Base-by-base conservation (phyloP, 2,797 vertebrate species). In the Neosilurus mollespiculum region DNA sequence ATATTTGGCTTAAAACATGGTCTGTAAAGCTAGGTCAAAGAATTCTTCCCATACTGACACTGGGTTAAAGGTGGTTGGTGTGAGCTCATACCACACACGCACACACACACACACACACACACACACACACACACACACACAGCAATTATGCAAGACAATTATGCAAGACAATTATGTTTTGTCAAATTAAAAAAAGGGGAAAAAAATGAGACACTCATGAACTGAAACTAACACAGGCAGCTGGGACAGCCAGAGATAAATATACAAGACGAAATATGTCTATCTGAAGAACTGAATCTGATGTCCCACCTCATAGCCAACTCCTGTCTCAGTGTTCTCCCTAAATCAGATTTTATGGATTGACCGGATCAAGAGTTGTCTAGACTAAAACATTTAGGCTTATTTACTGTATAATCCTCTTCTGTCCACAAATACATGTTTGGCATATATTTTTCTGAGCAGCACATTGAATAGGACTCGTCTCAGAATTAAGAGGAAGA, bases 1-100 rank as follows among this genome's bases (percentile, higher is more conserved):
- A 79, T 83, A 79, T 78, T 84, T 87, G 83, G 83, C 84, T 86
- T 67, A 53, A 77, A 83, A 78, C 56, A 83, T 79, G 79, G 67
- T 83, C 86, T 85, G 30, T 82, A 81, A 83, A 89, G 85, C 43
- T 89, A 87, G 90, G 86, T 88, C 88, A 90, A 81, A 88, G 83
- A 70, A 83, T 86, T 83, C 78, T 84, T 73, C 84, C 84, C 84
- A 82, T 64, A 66, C 81, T 83, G 88, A 85, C 73, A 85, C 78
- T 84, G 85, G 82, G 75, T 76, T 83, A 16, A 16, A 58, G 82
- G 76, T 65, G 83, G 83, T 81, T 81, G 82, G 78, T 58, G 8
- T 84, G 59, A 53, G 43, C 15, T 82, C 51, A 70, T 53, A 64
- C 24, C 7, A 59, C 14, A 59, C 58, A 59, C 58, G 6, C 58